These are phyloP conservation scores for Julus scandinavius DNA, from an alignment of 2,888 invertebrate species.

Conservation along the genomic window DNA sequence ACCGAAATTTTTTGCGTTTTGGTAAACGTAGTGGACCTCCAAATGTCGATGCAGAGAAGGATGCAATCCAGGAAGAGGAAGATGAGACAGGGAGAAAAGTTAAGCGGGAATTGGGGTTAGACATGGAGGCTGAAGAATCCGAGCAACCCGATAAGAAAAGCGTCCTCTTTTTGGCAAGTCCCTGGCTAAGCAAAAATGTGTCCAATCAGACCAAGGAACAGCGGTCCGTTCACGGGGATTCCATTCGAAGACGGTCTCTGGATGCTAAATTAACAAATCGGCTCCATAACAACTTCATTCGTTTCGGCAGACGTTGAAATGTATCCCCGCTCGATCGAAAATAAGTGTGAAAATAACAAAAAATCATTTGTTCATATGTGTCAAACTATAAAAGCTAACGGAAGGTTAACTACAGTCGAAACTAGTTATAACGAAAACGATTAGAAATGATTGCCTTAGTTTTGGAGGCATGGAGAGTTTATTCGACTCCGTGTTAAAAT, in stretches of 20 bases:
- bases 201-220: neutral
- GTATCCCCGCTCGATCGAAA: neutral
- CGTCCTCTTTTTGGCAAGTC: slow-evolving; percentile 15
- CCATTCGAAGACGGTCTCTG: slow-evolving; percentile 52
- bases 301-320: slow-evolving; percentile 49
- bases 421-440: neutral
- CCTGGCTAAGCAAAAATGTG: neutral
- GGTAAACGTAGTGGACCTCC: slow-evolving; percentile 45
- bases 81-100: neutral
- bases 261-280: neutral
- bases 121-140: neutral
- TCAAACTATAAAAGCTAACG: slow-evolving; percentile 7
- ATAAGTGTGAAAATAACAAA: slow-evolving; percentile 22
- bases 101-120: neutral
- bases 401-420: slow-evolving; percentile 24
- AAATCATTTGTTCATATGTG: slow-evolving; percentile 40
- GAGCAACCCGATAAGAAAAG: neutral
- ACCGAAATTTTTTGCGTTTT: slow-evolving; percentile 54
- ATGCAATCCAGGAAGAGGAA: neutral
- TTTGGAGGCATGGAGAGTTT: too few species aligned
- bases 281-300: slow-evolving; percentile 37
- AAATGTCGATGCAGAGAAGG: neutral
- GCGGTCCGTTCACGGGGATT: neutral
- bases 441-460: too few species aligned
- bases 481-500: neutral